Evolutionary conservation across 2,797 vertebrate genomes (phyloP).

Genomic region (Sphenopsis melanotis): DNA sequence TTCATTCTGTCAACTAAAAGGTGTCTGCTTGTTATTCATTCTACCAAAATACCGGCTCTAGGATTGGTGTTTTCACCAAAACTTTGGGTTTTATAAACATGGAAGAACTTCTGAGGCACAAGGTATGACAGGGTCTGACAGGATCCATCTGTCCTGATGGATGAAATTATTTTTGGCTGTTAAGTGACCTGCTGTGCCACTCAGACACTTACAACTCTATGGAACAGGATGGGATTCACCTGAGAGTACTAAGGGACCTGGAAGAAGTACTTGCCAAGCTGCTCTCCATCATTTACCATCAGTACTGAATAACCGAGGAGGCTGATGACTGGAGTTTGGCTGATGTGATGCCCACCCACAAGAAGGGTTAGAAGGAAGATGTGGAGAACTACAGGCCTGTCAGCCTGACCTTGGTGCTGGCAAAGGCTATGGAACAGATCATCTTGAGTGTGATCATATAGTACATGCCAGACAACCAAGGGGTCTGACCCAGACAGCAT

Average conservation of each 20-base stretch:
- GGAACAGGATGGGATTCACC: not conserved
- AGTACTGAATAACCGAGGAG: not conserved
- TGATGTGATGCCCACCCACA: not conserved
- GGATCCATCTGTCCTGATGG: not conserved
- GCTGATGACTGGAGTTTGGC: not conserved
- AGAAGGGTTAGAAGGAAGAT: not conserved
- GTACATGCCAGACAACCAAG: not conserved
- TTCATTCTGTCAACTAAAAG: not conserved
- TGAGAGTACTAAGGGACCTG: not conserved
- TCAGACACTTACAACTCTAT: not conserved
- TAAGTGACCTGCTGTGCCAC: not conserved
- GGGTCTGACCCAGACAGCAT: fast-evolving
- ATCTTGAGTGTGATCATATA: not conserved
- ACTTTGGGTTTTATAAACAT: not conserved
- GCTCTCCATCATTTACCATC: not conserved
- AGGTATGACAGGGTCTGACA: not conserved
- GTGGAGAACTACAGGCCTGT: not conserved
- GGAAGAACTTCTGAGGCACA: not conserved
- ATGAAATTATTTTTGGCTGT: not conserved
- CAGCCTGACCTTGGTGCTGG: not conserved
- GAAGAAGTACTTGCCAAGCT: not conserved
- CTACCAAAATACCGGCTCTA: not conserved
- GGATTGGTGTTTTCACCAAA: not conserved
- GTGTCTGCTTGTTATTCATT: not conserved
- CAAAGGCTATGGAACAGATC: not conserved